These are phyloP conservation scores for Caenorhabditis remanei DNA, from an alignment of 1,140 invertebrate genomes.

Conservation along the genomic window DNA sequence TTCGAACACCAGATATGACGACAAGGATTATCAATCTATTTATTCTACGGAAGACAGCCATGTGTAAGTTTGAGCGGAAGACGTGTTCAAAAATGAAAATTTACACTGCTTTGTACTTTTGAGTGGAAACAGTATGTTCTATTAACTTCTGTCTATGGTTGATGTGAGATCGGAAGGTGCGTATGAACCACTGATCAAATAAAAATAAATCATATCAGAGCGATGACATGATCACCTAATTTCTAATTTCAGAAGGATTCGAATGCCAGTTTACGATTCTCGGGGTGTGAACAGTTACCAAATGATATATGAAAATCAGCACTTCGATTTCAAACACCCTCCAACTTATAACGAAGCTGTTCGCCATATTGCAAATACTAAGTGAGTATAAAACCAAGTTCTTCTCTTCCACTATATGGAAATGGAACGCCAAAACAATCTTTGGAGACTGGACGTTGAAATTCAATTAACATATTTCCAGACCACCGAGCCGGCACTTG, in stretches of 20 bases:
- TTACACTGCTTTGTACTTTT: too few relatives aligned
- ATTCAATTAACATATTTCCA: conserved; percentile 26
- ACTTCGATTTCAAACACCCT: conserved; percentile 44
- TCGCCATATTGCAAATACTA: background rate
- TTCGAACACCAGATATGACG: conserved; percentile 1
- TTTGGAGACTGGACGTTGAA: background rate
- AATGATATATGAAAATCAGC: conserved; percentile 46
- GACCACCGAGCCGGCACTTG: conserved; percentile 29
- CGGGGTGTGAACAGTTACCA: conserved; percentile 44
- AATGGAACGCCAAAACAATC: conserved; percentile 25
- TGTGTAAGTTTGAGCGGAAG: background rate
- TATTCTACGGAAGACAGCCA: conserved; percentile 13
- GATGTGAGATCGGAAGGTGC: too few relatives aligned
- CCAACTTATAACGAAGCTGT: conserved; percentile 44
- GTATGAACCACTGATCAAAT: too few relatives aligned
- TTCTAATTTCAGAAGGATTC: conserved; percentile 23
- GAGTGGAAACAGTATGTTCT: too few relatives aligned
- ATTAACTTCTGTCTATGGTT: too few relatives aligned
- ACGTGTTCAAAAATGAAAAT: background rate
- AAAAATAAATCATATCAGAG: too few relatives aligned
- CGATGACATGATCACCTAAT: too few relatives aligned
- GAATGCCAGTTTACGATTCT: conserved; percentile 25
- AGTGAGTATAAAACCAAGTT: background rate
- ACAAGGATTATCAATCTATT: conserved; percentile 39
- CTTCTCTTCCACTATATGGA: background rate